A percentile compares a stretch with the other conserved stretches of the same genome.
phyloP scores from a whole-genome alignment of 2,797 vertebrate genomes.

The Zalophus californianus region DNA sequence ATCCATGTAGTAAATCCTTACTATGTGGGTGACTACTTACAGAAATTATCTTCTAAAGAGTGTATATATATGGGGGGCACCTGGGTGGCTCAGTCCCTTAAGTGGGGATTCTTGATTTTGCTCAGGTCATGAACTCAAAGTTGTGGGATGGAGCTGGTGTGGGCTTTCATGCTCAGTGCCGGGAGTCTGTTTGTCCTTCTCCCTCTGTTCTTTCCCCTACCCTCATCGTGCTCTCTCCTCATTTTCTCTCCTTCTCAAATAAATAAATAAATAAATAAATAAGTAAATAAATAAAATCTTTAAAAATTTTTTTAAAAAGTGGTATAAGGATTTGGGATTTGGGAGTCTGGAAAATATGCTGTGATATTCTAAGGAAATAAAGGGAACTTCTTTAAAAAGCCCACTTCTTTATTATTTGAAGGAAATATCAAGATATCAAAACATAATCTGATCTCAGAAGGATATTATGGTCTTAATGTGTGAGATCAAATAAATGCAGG shows the following conservation, averaged over 20 bases:
- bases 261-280: neutral
- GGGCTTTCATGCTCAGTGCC: neutral
- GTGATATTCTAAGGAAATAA: neutral
- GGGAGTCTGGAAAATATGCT: neutral
- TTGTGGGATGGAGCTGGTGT: neutral
- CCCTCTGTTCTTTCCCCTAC: neutral
- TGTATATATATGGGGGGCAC: accelerated
- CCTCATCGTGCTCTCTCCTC: neutral
- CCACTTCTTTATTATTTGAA: neutral
- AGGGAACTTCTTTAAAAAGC: neutral
- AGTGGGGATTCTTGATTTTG: neutral
- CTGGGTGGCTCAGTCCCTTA: neutral
- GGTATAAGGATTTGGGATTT: neutral
- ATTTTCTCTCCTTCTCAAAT: neutral
- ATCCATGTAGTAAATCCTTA: neutral
- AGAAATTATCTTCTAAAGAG: neutral
- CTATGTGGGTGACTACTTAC: neutral
- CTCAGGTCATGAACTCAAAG: neutral
- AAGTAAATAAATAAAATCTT: neutral
- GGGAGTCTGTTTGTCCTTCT: neutral
- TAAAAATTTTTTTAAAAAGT: neutral
- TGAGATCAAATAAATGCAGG: neutral
- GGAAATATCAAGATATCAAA: neutral
- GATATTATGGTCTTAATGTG: neutral
- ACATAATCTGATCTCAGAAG: neutral